Conservation (phyloP, 1,140 invertebrate species). For the Sycobia sp. region DNA sequence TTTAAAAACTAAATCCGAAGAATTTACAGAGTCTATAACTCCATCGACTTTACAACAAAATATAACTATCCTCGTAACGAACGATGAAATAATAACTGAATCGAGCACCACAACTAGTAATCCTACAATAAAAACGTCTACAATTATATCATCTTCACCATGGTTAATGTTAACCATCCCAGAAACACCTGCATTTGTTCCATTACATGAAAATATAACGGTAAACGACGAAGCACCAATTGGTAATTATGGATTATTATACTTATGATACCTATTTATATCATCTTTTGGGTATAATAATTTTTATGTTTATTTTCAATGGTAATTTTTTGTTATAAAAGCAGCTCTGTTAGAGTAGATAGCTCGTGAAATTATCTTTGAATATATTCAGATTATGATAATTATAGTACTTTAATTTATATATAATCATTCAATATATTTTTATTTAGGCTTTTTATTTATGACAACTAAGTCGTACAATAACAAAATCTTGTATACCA, state of each 20-base stretch:
- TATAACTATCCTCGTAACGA: background rate
- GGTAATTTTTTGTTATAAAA: no score
- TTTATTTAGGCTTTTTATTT: no score
- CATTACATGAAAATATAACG: conserved; percentile 30
- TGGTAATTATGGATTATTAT: conserved; percentile 7
- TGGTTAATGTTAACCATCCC: conserved; percentile 31
- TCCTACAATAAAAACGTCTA: conserved; percentile 17
- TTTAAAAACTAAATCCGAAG: conserved; percentile 3
- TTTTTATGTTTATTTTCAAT: no score
- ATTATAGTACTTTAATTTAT: no score
- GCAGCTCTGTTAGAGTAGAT: no score
- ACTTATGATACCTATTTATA: background rate
- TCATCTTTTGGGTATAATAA: background rate
- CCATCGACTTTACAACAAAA: conserved; percentile 19
- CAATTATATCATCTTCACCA: conserved; percentile 19
- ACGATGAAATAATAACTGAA: conserved; percentile 19
- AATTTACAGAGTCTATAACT: conserved; percentile 4
- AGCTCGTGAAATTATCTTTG: no score
- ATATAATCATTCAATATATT: no score
- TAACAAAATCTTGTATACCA: no score
- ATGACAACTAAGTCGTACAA: no score
- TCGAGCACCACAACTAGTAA: conserved; percentile 47
- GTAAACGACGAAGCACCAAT: conserved; percentile 28
- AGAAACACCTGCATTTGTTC: conserved; percentile 38
- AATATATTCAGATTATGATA: no score